Conservation (phyloP, 2,888 invertebrate genomes). For the Minunthozetes semirufus region DNA sequence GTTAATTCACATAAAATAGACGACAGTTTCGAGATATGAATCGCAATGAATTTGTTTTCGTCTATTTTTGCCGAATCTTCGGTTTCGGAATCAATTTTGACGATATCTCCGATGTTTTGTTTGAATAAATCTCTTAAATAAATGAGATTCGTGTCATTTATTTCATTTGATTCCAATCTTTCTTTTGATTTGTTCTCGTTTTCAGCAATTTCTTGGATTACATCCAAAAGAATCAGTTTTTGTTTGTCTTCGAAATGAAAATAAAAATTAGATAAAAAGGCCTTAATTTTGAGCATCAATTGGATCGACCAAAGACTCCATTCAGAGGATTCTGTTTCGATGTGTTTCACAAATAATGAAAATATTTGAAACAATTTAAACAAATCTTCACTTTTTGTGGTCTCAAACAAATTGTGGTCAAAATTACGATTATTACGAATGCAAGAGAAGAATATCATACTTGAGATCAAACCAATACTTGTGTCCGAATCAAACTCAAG, state of each 20-base stretch:
- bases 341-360: background rate
- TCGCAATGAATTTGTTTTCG: conserved; percentile 1
- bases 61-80: background rate
- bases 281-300: background rate
- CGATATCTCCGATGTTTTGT: background rate
- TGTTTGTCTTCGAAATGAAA: background rate
- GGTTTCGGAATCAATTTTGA: conserved; percentile 21
- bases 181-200: background rate
- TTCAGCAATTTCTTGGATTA: conserved; percentile 3
- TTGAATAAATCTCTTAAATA: conserved; percentile 19
- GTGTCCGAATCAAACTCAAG: background rate
- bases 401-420: background rate
- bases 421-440: background rate
- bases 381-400: conserved; percentile 13
- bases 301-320: conserved; percentile 30
- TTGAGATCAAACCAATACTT: background rate
- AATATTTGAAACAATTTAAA: conserved; percentile 21
- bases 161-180: background rate
- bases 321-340: conserved; percentile 28
- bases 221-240: conserved; percentile 30
- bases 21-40: conserved; percentile 10
- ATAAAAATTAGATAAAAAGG: conserved; percentile 17
- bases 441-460: conserved; percentile 23
- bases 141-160: background rate
- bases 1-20: conserved; percentile 13